Evolutionary conservation across 1,140 invertebrate species (phyloP).

Genomic region (Zaprionus gabonicus): DNA sequence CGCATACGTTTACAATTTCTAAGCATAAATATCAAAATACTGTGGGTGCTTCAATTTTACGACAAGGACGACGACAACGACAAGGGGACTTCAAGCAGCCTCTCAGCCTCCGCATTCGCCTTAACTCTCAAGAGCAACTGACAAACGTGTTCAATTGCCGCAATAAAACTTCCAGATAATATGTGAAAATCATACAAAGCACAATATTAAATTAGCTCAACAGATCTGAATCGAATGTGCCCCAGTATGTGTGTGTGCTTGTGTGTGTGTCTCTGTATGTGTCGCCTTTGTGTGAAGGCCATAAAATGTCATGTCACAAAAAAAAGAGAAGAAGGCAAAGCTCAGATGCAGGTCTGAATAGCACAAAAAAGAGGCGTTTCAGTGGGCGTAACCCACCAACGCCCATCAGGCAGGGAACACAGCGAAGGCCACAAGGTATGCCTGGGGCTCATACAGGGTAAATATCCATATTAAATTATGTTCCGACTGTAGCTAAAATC

Average conservation of each 20-base stretch:
- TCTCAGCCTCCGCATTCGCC: not conserved
- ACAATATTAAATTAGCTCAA: constrained; percentile 81
- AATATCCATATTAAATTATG: constrained; percentile 52
- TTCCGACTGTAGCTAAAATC: constrained; percentile 1
- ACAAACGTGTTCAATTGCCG: constrained; percentile 80
- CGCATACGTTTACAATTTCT: constrained; percentile 71
- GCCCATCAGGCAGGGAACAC: constrained; percentile 2
- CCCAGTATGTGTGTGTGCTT: constrained; percentile 6
- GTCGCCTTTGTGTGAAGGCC: constrained; percentile 21
- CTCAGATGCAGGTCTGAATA: not conserved
- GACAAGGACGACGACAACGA: constrained; percentile 53
- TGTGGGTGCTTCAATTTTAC: constrained; percentile 79
- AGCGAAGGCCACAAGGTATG: constrained; percentile 60
- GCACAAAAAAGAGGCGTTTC: constrained; percentile 18
- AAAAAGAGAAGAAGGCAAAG: constrained; percentile 25
- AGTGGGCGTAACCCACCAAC: constrained; percentile 10
- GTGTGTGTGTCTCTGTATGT: constrained; percentile 12
- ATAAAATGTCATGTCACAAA: constrained; percentile 73
- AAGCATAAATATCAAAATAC: constrained; percentile 77
- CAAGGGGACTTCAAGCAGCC: constrained; percentile 14
- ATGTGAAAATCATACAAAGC: constrained; percentile 83
- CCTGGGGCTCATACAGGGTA: constrained; percentile 1
- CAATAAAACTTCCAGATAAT: constrained; percentile 83
- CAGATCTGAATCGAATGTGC: constrained; percentile 53
- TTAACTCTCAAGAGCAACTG: constrained; percentile 40